phyloP scores from a whole-genome alignment of 2,113 vertebrate genomes.

The Vicugna pacos region DNA sequence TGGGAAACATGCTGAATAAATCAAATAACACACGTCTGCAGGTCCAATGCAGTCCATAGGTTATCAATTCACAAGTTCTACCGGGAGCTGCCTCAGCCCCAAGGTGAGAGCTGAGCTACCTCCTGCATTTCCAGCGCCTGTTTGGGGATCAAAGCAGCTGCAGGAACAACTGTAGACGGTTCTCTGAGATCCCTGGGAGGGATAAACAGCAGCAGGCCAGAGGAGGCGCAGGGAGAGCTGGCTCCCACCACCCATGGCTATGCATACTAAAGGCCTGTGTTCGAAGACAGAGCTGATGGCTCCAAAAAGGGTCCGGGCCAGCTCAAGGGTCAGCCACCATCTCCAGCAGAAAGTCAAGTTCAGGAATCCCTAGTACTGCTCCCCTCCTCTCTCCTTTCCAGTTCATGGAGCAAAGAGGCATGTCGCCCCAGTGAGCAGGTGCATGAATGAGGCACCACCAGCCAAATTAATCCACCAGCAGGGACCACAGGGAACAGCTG shows the following conservation, averaged over 20 bases:
- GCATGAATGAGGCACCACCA: background rate
- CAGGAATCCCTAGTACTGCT: background rate
- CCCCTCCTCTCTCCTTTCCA: background rate
- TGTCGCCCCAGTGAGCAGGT: background rate
- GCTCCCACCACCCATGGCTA: background rate
- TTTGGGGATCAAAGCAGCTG: background rate
- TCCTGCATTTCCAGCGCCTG: background rate
- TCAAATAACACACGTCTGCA: background rate
- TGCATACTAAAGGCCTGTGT: rapidly evolving
- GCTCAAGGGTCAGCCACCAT: background rate
- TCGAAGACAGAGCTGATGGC: background rate
- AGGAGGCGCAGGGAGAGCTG: background rate
- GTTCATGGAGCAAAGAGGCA: background rate
- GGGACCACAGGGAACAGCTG: background rate
- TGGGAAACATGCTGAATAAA: background rate
- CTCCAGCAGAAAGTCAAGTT: conserved; percentile 1
- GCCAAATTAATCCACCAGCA: conserved; percentile 35
- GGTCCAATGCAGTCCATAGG: background rate
- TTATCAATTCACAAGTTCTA: background rate
- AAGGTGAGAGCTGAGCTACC: background rate
- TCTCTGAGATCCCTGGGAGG: background rate
- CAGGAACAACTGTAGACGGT: too few relatives aligned
- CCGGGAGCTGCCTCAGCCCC: background rate
- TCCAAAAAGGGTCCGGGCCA: background rate
- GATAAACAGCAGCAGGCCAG: background rate